Conservation (phyloP, 2,888 invertebrate genomes). For the Nipponacmea schrenckii region DNA sequence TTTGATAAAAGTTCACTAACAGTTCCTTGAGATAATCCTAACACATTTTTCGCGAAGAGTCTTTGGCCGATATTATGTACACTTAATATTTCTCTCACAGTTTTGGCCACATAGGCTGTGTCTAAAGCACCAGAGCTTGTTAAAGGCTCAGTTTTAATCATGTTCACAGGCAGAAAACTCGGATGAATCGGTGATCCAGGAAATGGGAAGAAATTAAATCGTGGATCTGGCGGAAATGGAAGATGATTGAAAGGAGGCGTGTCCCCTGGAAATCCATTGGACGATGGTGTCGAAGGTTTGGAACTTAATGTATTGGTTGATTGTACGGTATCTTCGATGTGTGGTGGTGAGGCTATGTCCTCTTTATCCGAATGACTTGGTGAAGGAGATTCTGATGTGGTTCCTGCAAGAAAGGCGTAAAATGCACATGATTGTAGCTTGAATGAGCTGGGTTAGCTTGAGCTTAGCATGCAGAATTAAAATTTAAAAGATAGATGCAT, state of each 20-base stretch:
- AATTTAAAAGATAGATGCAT: not conserved
- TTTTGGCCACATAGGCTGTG: conserved; percentile 90
- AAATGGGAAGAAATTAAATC: conserved; percentile 17
- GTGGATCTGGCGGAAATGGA: conserved; percentile 10
- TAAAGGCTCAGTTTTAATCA: conserved; percentile 35
- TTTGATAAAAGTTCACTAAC: conserved; percentile 98
- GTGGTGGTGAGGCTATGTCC: conserved; percentile 12
- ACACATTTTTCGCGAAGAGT: conserved; percentile 97
- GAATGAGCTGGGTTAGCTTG: not conserved
- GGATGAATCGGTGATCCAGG: conserved; percentile 22
- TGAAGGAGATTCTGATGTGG: conserved; percentile 13
- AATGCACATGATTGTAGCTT: conserved; percentile 50
- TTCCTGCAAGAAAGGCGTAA: conserved; percentile 61
- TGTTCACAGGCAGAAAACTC: conserved; percentile 33
- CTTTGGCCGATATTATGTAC: conserved; percentile 99
- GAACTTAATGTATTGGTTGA: conserved; percentile 21
- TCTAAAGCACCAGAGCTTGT: conserved; percentile 78
- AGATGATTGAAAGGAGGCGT: conserved; percentile 22
- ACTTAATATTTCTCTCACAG: conserved; percentile 91
- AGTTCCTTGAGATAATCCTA: conserved; percentile 94
- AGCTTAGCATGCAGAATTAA: conserved; percentile 4
- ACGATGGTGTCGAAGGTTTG: conserved; percentile 22
- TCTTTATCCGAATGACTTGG: not conserved
- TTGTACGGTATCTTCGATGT: conserved; percentile 18
- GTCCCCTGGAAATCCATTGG: conserved; percentile 20